Evolutionary conservation across 2,888 invertebrate genomes (phyloP), one percentile per base, ranked within the genome.

Genomic region (Graphium colonna): DNA sequence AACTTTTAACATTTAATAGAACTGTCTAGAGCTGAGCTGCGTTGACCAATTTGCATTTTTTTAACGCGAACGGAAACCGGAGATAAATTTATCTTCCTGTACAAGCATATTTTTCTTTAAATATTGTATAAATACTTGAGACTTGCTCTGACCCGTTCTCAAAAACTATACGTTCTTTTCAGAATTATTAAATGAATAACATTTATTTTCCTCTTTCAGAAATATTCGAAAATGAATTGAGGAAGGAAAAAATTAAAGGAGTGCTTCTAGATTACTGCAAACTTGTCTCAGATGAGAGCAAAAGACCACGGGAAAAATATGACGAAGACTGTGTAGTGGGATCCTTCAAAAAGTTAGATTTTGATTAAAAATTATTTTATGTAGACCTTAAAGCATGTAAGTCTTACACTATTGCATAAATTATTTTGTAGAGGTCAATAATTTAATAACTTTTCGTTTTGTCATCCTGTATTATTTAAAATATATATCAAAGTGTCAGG

Each of bases 301-400:
- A 73, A 53, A 67, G 86, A 54, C 75, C 76, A 0, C 72, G 71
- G 1, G 59, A 64, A 4, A 65, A 70, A 16, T 73, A 68, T 18
- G 70, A 78, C n/a, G 81, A 82, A 49, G 79, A 83, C 4, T 75
- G 63, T 28, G 59, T 86, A 33, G 75, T 71, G 0, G 86, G 86
- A 3, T 77, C 83, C 0, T 86, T 87, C 41, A 82, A 82, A 51
- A 81, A 82, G 61, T 59, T 87, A 51, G 79, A 84, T 17, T 65
- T 87, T 2, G 86, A 87, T 61, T 86, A 73, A 70, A 39, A n/a
- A n/a, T n/a, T 5, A 31, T 31, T 31, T 7, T 9, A 5, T 31
- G 10, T 31, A 7, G 10, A 7, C 9, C 1, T 31, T 31, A 31
- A 9, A 31, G 3, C 31, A 31, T 31, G 3, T 31, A 10, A 7